phyloP scores from a whole-genome alignment of 2,797 vertebrate genomes.

The Bufotes viridis region DNA sequence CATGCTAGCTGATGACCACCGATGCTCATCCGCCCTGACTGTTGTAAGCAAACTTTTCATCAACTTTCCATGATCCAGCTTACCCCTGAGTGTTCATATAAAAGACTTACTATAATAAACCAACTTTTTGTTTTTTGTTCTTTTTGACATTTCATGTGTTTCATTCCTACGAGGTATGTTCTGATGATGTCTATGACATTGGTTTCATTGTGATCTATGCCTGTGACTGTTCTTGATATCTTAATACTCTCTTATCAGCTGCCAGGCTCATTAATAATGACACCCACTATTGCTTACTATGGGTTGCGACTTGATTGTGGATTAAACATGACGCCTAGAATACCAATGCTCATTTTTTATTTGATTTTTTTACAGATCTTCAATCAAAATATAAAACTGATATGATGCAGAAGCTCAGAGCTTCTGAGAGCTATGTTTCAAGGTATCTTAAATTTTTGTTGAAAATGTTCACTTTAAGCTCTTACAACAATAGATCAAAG shows the following conservation, averaged over 20 bases:
- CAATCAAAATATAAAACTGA: slow-evolving; percentile 15
- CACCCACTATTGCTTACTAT: slow-evolving; percentile 13
- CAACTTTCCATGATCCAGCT: neutral
- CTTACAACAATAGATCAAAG: slow-evolving; percentile 12
- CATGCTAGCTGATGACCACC: neutral
- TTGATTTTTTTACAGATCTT: neutral
- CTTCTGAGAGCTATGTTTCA: neutral
- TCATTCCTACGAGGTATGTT: neutral
- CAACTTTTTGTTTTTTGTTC: neutral
- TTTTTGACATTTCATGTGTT: neutral
- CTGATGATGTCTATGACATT: neutral
- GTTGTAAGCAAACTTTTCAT: neutral
- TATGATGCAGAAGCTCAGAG: neutral
- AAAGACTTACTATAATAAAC: neutral
- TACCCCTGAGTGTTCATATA: neutral
- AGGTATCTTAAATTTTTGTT: slow-evolving; percentile 6
- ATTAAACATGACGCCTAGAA: neutral
- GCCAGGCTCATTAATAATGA: slow-evolving; percentile 13
- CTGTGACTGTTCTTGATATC: neutral
- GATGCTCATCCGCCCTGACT: neutral
- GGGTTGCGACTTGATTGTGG: neutral
- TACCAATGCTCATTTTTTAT: neutral
- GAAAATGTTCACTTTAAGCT: slow-evolving; percentile 17
- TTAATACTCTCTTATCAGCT: neutral
- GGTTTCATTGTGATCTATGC: neutral